Base-by-base conservation (phyloP, 2,888 invertebrate genomes). In the Andrena chrysosceles region DNA sequence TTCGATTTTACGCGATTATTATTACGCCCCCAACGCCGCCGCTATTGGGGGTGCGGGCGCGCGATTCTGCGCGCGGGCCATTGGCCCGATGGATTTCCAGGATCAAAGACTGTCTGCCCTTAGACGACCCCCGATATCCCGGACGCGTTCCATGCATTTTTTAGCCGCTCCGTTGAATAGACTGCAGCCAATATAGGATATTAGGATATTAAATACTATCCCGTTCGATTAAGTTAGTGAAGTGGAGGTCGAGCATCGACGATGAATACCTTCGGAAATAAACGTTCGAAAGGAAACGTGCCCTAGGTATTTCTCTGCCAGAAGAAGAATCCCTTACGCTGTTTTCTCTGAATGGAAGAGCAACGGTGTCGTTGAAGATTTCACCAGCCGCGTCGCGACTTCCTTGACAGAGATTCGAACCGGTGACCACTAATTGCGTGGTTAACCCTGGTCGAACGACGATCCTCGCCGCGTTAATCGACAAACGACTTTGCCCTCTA, bases 1-100 rank as follows among this genome's bases (percentile, higher is more conserved):
- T 91, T 87, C 81, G 85, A 89, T 88, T 90, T 86, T 82, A 80
- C 77, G 80, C 78, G 85, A 85, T 86, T 89, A 82, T 89, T 85
- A 85, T 89, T 86, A 81, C 81, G 69, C 83, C 77, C 72, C 77
- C 76, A 23, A 31, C 31, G 68, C 42, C 54, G 76, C 49, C 52
- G 52, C n/a, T 20, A 52, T 56, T 56, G 20, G 26, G 23, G 23
- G 20, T 8, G 20, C 10, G 10, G 4, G 35, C 26, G 35, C 2
- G 10, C 8, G 10, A 56, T 26, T 26, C 56, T 56, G 23, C 10
- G 56, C 56, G 56, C 56, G 10, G 20, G 8, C n/a, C 8, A n/a
- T 33, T 0, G 16, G 10, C 60, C 16, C 60, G 60, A 29, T 29
- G 29, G 16, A 29, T 29, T 60, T 60, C 16, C 16, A 29, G 29